Base-by-base conservation (phyloP, 2,888 invertebrate genomes). In the Caenorhabditis auriculariae region DNA sequence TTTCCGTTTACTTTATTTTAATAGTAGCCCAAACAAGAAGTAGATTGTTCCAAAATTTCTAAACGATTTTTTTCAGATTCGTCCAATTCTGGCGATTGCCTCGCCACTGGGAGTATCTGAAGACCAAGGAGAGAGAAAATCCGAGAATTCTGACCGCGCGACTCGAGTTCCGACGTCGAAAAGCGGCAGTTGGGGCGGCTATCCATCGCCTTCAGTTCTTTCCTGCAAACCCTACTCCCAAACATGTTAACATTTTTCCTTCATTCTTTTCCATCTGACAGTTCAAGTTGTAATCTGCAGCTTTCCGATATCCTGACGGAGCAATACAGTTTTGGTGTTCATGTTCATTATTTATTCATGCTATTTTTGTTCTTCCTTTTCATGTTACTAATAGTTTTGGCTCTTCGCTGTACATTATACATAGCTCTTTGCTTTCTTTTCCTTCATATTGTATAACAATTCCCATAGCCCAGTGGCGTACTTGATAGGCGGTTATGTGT, bases 171-270 rank as follows among this genome's bases (percentile, higher is more conserved):
- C 78, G 42, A 69, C 76, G 17, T 72, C 77, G 27, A 78, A 78
- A 48, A 72, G 72, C 48, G 78, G 78, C n/a, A 67, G 66, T 24
- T 78, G 78, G 78, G 77, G 78, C 39, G 78, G 78, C 23, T 71
- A 77, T 43, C 73, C 78, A 24, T 70, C 75, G 15, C 73, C 76
- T 21, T 68, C 68, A 6, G 71, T 73, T 17, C 60, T 75, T 15
- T 66, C 71, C 6, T 72, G 69, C 53, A 76, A 76, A 37, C 66
- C 75, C 0, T 76, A 74, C 42, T 73, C 76, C 7, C 76, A 76
- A 49, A 76, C 76, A 12, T 76, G 76, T 48, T 76, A 47, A 59
- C 54, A 45, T 50, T 28, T 44, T 29, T 26, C 37, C 19, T 48
- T 27, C 26, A 23, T 52, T 24, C 27, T 19, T 27, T 23, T 12